phyloP scores from a whole-genome alignment of 2,888 invertebrate genomes.

The Epirrita christyi region DNA sequence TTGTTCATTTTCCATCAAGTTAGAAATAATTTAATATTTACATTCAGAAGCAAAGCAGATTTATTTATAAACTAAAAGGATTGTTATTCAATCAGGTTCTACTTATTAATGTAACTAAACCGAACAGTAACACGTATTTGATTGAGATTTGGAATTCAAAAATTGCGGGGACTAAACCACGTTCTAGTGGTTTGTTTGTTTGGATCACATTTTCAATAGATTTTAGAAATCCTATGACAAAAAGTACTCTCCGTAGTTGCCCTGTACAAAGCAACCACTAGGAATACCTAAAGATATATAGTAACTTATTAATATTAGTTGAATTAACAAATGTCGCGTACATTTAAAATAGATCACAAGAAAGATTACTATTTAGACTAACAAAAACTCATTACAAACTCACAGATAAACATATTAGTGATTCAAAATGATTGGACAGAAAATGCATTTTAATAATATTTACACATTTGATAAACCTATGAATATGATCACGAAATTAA shows the following conservation, averaged over 20 bases:
- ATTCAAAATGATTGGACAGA: constrained; percentile 54
- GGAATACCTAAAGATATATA: not conserved
- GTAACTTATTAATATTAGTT: not conserved
- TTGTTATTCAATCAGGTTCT: constrained; percentile 9
- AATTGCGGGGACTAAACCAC: not conserved
- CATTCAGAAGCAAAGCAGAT: constrained; percentile 27
- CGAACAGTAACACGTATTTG: constrained; percentile 27
- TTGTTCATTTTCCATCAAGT: constrained; percentile 54
- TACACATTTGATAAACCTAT: constrained; percentile 38
- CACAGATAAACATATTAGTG: constrained; percentile 38
- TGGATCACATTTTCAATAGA: constrained; percentile 1
- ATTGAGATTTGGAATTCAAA: constrained; percentile 32
- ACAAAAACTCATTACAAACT: constrained; percentile 42
- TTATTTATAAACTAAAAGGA: constrained; percentile 20
- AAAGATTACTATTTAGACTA: constrained; percentile 25
- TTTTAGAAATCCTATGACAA: constrained; percentile 6
- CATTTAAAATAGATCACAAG: constrained; percentile 21
- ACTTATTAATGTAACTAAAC: constrained; percentile 17
- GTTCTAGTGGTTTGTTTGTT: not conserved
- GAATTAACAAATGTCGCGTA: constrained; percentile 16
- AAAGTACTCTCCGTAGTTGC: not conserved
- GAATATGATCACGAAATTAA: constrained; percentile 40
- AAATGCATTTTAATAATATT: constrained; percentile 53
- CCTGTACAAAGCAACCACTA: not conserved
- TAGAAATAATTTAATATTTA: constrained; percentile 57